Conservation (phyloP, 2,113 vertebrate species). For the Lampris incognitus region DNA sequence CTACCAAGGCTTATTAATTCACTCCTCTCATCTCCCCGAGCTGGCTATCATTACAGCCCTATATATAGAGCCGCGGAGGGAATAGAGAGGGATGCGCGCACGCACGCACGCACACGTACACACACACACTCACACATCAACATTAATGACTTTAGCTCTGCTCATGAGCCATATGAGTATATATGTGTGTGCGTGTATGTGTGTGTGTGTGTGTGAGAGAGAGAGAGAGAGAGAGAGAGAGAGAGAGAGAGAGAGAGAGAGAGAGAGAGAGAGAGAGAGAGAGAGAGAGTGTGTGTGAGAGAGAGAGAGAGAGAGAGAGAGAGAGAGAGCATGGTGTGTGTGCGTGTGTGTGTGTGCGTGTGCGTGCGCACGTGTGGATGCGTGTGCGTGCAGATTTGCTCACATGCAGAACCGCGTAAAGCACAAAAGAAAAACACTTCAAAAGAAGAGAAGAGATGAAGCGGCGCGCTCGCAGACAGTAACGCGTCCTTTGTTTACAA, state of each 20-base stretch:
- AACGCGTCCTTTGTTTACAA: constrained; percentile 70
- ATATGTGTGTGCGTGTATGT: constrained; percentile 7
- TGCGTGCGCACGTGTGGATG: background rate
- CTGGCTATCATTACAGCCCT: constrained; percentile 84
- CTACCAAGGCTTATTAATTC: constrained; percentile 82
- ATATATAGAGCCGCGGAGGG: constrained; percentile 82
- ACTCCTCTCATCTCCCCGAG: constrained; percentile 81
- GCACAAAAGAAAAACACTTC: background rate
- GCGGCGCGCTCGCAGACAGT: no score
- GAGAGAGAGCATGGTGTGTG: no score
- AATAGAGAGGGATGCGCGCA: constrained; percentile 76
- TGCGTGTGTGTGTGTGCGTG: no score
- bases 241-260: no score
- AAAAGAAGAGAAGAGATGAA: no score
- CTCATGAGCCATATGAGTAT: constrained; percentile 45
- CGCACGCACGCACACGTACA: no score
- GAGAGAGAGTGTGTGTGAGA: no score
- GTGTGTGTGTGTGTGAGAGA: background rate
- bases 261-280: no score
- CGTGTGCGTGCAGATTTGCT: constrained; percentile 53
- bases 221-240: no score
- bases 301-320: no score
- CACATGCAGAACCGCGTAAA: constrained; percentile 46
- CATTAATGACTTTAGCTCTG: constrained; percentile 82
- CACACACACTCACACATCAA: constrained; percentile 70